A percentile compares a stretch with the other conserved stretches of the same genome.
Evolutionary conservation across 2,797 vertebrate genomes (phyloP).

Genomic region (Mycteria americana): DNA sequence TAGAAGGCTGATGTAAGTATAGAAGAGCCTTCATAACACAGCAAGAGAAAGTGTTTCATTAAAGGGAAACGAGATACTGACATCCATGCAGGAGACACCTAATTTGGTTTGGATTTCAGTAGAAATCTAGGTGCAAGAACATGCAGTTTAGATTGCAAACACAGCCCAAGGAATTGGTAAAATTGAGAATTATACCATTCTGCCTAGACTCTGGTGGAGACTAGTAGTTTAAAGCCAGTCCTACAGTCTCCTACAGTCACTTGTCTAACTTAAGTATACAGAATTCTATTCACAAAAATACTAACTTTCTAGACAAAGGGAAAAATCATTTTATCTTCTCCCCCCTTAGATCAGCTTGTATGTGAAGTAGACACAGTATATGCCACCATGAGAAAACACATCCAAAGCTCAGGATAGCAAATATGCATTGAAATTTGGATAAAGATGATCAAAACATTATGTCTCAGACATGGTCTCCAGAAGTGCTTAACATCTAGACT

Average conservation of each 20-base stretch:
- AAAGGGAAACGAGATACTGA: background rate
- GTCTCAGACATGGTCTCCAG: background rate
- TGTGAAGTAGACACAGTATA: background rate
- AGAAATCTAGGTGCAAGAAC: background rate
- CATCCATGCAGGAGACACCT: background rate
- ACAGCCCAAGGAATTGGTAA: accelerated
- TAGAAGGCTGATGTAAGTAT: background rate
- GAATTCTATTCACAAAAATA: background rate
- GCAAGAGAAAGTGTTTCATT: background rate
- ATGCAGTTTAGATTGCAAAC: background rate
- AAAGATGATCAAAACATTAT: background rate
- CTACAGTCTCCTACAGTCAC: background rate
- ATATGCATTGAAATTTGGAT: background rate
- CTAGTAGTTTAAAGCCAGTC: background rate
- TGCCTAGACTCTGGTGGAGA: background rate
- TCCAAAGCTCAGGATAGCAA: background rate
- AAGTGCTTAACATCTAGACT: background rate
- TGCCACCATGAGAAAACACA: background rate
- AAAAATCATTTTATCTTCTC: background rate
- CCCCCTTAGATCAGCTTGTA: background rate
- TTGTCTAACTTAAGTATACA: background rate
- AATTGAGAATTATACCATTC: background rate
- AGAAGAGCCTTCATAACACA: background rate
- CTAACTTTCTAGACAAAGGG: background rate
- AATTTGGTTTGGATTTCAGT: background rate